These are phyloP conservation scores for Euspilapteryx auroguttella DNA, from an alignment of 2,888 invertebrate genomes.

Conservation along the genomic window DNA sequence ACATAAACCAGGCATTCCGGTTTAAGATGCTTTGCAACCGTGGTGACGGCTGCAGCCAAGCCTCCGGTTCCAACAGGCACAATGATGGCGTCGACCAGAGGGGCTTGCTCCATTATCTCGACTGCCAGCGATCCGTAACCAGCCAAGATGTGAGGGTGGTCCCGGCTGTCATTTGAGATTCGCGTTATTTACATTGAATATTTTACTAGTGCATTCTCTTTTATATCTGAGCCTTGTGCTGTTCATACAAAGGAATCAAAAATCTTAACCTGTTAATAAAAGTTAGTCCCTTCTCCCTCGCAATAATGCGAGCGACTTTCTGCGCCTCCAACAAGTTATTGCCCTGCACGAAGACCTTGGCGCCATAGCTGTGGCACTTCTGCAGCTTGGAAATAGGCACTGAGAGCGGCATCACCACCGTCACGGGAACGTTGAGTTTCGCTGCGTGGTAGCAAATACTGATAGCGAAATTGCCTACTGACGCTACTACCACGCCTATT, in stretches of 20 bases:
- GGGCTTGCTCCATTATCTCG: constrained; percentile 87
- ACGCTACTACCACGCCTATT: constrained; percentile 68
- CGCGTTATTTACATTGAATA: no score
- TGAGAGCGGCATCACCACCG: constrained; percentile 69
- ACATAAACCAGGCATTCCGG: constrained; percentile 85
- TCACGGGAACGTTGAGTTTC: constrained; percentile 60
- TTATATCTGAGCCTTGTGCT: no score
- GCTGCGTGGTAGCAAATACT: constrained; percentile 68
- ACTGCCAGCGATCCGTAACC: constrained; percentile 91
- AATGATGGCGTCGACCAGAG: constrained; percentile 82
- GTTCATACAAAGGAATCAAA: no score
- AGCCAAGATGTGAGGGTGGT: constrained; percentile 89
- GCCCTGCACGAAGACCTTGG: constrained; percentile 68
- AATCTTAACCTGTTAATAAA: constrained; percentile 66
- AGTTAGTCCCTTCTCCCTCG: constrained; percentile 59
- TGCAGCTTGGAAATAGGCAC: constrained; percentile 71
- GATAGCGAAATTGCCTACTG: constrained; percentile 72
- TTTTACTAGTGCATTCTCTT: no score
- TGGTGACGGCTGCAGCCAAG: constrained; percentile 81
- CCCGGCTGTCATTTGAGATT: no score
- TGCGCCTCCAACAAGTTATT: constrained; percentile 63
- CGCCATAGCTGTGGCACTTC: constrained; percentile 64
- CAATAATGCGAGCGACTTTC: constrained; percentile 59
- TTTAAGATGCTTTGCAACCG: constrained; percentile 81
- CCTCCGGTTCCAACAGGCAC: constrained; percentile 92